A percentile compares a stretch with the other conserved stretches of the same genome.
Conservation (phyloP, 1,140 invertebrate genomes). For the Hetaerina americana region DNA sequence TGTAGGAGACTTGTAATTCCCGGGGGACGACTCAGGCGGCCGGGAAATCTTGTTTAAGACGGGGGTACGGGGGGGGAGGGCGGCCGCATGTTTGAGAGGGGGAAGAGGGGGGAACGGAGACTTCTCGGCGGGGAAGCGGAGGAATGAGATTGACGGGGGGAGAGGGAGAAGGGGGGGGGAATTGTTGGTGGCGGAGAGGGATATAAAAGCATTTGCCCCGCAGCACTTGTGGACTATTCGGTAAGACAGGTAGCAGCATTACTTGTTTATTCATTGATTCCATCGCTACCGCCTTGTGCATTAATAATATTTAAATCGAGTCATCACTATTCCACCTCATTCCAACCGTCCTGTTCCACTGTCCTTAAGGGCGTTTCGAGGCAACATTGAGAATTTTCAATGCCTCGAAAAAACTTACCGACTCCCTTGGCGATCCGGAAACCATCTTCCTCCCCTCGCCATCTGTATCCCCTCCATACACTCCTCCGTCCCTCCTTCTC, state of each 20-base stretch:
- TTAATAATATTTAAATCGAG: constrained; percentile 1
- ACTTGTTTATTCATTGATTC: background rate
- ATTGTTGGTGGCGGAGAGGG: background rate
- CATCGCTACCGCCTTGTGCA: background rate
- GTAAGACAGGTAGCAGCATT: background rate
- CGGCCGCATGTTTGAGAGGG: background rate
- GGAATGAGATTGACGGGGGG: background rate
- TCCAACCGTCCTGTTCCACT: background rate
- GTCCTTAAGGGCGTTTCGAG: background rate
- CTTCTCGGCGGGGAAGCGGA: background rate
- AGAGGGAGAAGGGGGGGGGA: background rate
- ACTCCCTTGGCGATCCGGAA: no score
- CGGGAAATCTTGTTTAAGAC: no score
- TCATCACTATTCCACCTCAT: background rate
- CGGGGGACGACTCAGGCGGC: no score
- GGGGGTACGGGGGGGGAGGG: no score
- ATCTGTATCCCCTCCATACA: background rate
- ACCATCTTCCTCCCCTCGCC: background rate
- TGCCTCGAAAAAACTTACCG: background rate
- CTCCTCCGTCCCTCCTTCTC: background rate
- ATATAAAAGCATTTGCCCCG: background rate
- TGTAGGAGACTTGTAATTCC: no score
- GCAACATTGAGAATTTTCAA: background rate
- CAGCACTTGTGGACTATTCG: background rate
- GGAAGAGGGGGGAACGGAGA: background rate